phyloP scores from a whole-genome alignment of 2,888 invertebrate species.

The Coecobrya sp. region DNA sequence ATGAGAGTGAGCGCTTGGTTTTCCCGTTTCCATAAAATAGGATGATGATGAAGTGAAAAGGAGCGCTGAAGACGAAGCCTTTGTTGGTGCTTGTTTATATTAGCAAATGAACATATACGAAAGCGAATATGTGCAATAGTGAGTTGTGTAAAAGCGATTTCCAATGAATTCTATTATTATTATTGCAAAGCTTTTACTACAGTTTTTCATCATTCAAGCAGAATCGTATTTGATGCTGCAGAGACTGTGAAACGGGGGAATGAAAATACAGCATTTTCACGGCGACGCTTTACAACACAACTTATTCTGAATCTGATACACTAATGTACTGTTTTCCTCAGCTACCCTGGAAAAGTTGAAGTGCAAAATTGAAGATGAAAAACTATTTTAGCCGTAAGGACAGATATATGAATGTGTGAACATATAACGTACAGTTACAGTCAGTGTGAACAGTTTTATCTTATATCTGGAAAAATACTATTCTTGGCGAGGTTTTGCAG shows the following conservation, averaged over 20 bases:
- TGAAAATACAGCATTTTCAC: conserved; percentile 37
- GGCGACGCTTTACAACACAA: neutral
- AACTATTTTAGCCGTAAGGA: neutral
- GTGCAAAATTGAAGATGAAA: neutral
- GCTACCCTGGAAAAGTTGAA: neutral
- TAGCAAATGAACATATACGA: neutral
- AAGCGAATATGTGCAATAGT: neutral
- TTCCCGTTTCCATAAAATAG: conserved; percentile 3
- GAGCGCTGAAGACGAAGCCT: neutral
- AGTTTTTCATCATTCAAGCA: neutral
- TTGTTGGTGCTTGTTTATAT: conserved; percentile 44
- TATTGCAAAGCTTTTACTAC: conserved; percentile 39
- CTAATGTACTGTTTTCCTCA: neutral
- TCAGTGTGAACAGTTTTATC: neutral
- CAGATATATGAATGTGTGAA: neutral
- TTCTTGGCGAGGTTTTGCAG: no score
- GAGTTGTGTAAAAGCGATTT: conserved; percentile 48
- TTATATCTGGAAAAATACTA: no score
- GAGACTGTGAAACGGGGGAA: neutral
- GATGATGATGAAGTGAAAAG: neutral
- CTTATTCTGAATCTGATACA: neutral
- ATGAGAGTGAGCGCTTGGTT: neutral
- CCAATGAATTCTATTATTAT: conserved; percentile 71
- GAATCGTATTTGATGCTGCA: conserved; percentile 11
- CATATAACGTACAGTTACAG: neutral